Percentiles rank a stretch among this genome's conserved stretches.
These are phyloP conservation scores for Leptocoma aspasia DNA, from an alignment of 2,113 vertebrate genomes.

Conservation along the genomic window DNA sequence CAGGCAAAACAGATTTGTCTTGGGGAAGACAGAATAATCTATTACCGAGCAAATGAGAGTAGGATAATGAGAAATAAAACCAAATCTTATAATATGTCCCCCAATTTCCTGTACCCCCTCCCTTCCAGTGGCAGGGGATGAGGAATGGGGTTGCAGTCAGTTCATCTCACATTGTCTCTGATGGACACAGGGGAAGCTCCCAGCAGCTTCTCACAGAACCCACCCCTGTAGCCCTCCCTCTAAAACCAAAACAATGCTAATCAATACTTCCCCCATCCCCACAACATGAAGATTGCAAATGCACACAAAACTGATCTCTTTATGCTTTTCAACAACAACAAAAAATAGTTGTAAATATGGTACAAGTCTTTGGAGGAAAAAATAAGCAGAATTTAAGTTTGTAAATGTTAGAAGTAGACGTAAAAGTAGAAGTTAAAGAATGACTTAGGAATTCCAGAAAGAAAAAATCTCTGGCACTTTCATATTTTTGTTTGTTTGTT, in stretches of 20 bases:
- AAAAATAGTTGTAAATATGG: background rate
- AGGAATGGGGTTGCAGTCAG: background rate
- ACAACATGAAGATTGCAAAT: background rate
- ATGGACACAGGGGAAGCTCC: background rate
- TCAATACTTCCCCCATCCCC: background rate
- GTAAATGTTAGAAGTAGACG: background rate
- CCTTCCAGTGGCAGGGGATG: background rate
- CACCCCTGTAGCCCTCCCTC: background rate
- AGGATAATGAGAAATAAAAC: background rate
- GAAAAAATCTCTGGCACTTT: background rate
- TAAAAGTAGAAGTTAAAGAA: background rate
- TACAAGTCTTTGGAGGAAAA: background rate
- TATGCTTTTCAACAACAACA: background rate
- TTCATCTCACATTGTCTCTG: background rate
- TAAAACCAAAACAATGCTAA: background rate
- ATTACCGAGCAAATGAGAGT: background rate
- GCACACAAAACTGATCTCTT: background rate
- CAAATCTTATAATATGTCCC: background rate
- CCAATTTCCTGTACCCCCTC: rapidly evolving
- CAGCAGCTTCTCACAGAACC: background rate
- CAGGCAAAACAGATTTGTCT: background rate
- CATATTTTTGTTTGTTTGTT: no score
- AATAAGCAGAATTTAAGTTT: background rate
- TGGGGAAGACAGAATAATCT: background rate
- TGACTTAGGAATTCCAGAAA: background rate